Base-by-base conservation (phyloP, 2,888 invertebrate genomes). In the Melolontha melolontha region DNA sequence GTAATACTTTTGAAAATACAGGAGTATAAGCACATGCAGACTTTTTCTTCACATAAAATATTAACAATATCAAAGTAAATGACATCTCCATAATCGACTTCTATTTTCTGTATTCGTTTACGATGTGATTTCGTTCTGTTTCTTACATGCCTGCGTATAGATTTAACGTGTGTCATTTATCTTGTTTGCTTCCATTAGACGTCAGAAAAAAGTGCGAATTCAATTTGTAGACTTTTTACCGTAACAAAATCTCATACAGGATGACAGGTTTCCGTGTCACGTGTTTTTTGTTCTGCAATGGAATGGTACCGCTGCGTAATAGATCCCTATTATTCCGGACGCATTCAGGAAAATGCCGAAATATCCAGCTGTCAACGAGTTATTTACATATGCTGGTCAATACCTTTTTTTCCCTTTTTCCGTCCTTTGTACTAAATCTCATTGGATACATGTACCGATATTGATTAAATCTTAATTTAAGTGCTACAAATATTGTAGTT, bases 141-240 rank as follows among this genome's bases (percentile, higher is more conserved):
- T 11, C 40, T 16, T 39, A 40, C 34, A 10, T 34, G 34, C 34
- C 40, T 10, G 8, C 14, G 40, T 40, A 40, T 40, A 11, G 10
- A 14, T 41, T 40, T 54, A 54, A 39, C 54, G 16, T 14, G 12
- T 16, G 40, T 54, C 54, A 40, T 40, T 40, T 16, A 54, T 54
- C 54, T 39, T 54, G 54, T 54, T 54, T 54, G 54, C 17, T 54
- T 54, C 54, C 54, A 54, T 54, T 54, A 54, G 54, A 34, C 10
- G 39, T 6, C 10, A 16, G 40, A 40, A 54, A 54, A 54, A 54
- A 16, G 54, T 54, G 54, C 17, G 40, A 54, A 54, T 54, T 54
- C 39, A 54, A 54, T 54, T 54, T 54, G 54, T 54, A 41, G 54
- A 54, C 54, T 54, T 54, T 54, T 54, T 54, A 54, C 54, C 39